These are phyloP conservation scores for Thamnophis elegans DNA, from an alignment of 2,797 vertebrate species.

Conservation along the genomic window DNA sequence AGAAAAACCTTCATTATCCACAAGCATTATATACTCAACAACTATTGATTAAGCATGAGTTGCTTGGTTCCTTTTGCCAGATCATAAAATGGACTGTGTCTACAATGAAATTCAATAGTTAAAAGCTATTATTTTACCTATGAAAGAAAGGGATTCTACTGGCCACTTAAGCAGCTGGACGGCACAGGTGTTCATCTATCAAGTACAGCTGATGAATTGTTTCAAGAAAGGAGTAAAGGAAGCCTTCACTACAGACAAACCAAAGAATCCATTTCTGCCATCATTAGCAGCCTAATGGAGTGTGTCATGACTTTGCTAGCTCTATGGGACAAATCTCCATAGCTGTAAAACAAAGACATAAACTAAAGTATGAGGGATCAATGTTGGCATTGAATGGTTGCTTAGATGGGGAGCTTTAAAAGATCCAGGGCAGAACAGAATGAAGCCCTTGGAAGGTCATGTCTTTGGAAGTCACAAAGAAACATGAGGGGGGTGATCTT, in stretches of 20 bases:
- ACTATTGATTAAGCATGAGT: neutral
- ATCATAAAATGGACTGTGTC: neutral
- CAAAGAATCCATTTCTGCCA: slow-evolving; percentile 50
- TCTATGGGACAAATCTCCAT: slow-evolving; percentile 55
- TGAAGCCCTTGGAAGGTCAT: neutral
- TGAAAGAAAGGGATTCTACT: slow-evolving; percentile 31
- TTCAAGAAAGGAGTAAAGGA: slow-evolving; percentile 41
- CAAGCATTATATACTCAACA: neutral
- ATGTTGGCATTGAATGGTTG: slow-evolving; percentile 46
- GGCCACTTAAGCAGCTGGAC: slow-evolving; percentile 49
- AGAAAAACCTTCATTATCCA: neutral
- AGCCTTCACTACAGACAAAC: slow-evolving; percentile 49
- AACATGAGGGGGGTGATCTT: neutral
- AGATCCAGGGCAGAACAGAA: slow-evolving; percentile 26
- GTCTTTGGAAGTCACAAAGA: neutral
- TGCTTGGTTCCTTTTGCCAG: neutral
- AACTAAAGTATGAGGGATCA: slow-evolving; percentile 48
- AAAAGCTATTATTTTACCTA: slow-evolving; percentile 32
- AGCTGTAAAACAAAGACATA: slow-evolving; percentile 51
- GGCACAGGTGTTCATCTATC: slow-evolving; percentile 51
- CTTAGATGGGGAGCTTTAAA: slow-evolving; percentile 31
- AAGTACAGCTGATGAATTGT: slow-evolving; percentile 33
- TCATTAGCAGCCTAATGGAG: slow-evolving; percentile 57
- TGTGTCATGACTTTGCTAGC: slow-evolving; percentile 38
- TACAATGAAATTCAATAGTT: slow-evolving; percentile 26